Conservation (phyloP, 2,113 vertebrate genomes). For the Phylloscopus trochilus region DNA sequence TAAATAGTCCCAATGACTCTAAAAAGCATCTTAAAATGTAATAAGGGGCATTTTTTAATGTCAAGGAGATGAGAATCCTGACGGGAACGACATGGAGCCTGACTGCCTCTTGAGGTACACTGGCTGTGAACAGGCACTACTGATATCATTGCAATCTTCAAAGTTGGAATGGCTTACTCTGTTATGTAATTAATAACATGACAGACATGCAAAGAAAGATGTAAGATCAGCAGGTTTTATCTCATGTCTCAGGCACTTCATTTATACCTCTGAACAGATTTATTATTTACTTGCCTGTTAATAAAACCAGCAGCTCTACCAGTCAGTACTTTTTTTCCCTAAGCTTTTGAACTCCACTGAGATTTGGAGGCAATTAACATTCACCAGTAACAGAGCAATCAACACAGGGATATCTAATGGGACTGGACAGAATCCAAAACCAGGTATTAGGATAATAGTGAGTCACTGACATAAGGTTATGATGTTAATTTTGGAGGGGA, state of each 20-base stretch:
- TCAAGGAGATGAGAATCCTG: neutral
- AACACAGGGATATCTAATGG: constrained; percentile 76
- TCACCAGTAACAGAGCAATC: constrained; percentile 81
- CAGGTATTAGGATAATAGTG: constrained; percentile 78
- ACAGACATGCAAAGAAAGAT: constrained; percentile 43
- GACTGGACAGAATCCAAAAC: constrained; percentile 82
- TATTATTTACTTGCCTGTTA: constrained; percentile 69
- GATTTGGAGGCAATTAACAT: constrained; percentile 83
- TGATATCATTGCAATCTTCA: neutral
- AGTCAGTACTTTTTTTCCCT: constrained; percentile 51
- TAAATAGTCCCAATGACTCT: neutral
- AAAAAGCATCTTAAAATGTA: constrained; percentile 1
- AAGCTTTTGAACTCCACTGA: constrained; percentile 74
- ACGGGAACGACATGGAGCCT: neutral
- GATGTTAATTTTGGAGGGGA: constrained; percentile 73
- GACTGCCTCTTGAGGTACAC: neutral
- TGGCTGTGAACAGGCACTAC: neutral
- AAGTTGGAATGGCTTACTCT: neutral
- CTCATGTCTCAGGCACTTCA: constrained; percentile 40
- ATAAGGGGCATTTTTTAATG: neutral
- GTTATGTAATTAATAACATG: neutral
- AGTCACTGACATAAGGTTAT: constrained; percentile 76
- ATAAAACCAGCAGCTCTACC: constrained; percentile 71
- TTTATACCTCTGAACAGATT: constrained; percentile 63
- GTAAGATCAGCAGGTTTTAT: constrained; percentile 15